Evolutionary conservation across 1,140 invertebrate species (phyloP).

Genomic region (Sitobion miscanthi): DNA sequence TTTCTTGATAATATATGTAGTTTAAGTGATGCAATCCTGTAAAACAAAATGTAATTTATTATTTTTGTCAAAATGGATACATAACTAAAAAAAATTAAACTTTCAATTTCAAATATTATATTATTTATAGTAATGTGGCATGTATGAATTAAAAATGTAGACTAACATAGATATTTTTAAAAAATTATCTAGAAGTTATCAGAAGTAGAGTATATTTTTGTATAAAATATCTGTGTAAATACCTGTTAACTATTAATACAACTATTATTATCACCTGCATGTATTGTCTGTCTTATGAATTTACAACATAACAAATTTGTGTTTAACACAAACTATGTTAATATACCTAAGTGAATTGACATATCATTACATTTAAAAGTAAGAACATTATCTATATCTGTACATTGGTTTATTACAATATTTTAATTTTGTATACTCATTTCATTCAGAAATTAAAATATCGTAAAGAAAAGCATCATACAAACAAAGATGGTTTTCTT

Average conservation of each 20-base stretch:
- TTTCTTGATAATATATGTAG: neutral
- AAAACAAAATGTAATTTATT: slow-evolving; percentile 13
- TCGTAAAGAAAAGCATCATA: neutral
- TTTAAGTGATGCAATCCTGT: slow-evolving; percentile 13
- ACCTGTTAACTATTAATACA: no score
- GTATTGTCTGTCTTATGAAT: no score
- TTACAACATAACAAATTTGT: no score
- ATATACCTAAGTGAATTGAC: no score
- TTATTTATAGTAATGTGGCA: neutral
- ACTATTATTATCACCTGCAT: no score
- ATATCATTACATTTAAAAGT: no score
- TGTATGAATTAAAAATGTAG: neutral
- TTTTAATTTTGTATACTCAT: neutral
- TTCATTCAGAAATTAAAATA: neutral
- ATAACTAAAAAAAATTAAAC: neutral
- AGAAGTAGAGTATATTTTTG: neutral
- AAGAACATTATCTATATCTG: no score
- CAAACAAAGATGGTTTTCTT: neutral
- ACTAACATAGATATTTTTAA: neutral
- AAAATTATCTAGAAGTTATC: neutral
- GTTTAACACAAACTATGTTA: no score
- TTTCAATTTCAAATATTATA: neutral
- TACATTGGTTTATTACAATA: neutral
- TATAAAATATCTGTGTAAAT: neutral
- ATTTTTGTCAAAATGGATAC: neutral